Evolutionary conservation across 1,140 invertebrate species (phyloP), one percentile per base, ranked within the genome.

Genomic region (Acromyrmex echinatior): DNA sequence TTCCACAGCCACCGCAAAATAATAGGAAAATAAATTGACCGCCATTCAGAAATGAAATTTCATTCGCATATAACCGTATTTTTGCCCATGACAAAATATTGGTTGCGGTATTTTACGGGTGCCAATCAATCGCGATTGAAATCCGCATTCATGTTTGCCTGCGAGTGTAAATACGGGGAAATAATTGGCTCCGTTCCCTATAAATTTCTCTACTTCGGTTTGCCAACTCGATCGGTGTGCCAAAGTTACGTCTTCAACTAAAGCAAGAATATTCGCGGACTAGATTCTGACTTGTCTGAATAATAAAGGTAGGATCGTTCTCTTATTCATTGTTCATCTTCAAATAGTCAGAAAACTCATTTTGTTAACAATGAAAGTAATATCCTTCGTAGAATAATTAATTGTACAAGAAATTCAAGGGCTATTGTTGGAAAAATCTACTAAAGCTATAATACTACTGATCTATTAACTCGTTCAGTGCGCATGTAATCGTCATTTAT

Each of bases 271-370:
- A 35, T 9, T 12, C n/a, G 25, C 56, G 53, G 7, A 82, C 62
- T 35, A 63, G 45, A 68, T 80, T 6, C 16, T 16, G 60, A 58
- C 51, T 73, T 31, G 78, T 58, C 65, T 60, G 68, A 62, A 51
- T 84, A 74, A 84, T 82, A 76, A 62, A 74, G 25, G 53, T 73
- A 49, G 21, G 39, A 16, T 16, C 14, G 80, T 25, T 82, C 49
- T 35, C 68, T 49, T 73, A 62, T 82, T 84, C 80, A 84, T 84
- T 73, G n/a, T 74, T 84, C 80, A 63, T 84, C 12, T 35, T 74
- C 12, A 74, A 60, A 84, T 84, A 68, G 63, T 56, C 14, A 16
- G 45, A 25, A n/a, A 84, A 76, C 56, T 58, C 60, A 76, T 71
- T 74, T 51, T 7, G 39, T 58, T 45, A 71, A 51, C 70, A 62